Percentiles rank a stretch among this genome's conserved stretches.
Evolutionary conservation across 2,113 vertebrate genomes (phyloP).

Genomic region (Trogon melanurus): DNA sequence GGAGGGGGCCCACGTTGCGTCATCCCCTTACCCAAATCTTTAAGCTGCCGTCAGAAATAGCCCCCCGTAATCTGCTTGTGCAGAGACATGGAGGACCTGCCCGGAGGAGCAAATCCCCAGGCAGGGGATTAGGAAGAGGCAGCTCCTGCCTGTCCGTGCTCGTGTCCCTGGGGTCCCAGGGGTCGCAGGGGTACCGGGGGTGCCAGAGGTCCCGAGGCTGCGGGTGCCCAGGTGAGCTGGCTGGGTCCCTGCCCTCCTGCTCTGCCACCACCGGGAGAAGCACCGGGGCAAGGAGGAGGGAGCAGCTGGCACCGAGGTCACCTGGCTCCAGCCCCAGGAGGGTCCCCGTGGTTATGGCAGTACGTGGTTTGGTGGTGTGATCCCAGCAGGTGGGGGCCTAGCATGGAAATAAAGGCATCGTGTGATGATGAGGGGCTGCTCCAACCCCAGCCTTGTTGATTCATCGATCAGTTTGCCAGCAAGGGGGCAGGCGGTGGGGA

Average conservation of each 20-base stretch:
- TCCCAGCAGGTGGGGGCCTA: not conserved
- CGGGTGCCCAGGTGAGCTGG: not conserved
- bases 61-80: conserved; percentile 53
- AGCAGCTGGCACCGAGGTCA: not conserved
- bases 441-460: fast-evolving
- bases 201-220: too few relatives aligned
- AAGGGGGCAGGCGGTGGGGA: not conserved
- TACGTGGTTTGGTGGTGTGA: too few relatives aligned
- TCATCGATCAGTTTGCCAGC: not conserved
- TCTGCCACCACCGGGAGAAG: not conserved
- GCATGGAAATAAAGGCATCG: too few relatives aligned
- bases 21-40: conserved; percentile 1
- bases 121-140: conserved; percentile 34
- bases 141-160: not conserved
- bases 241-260: not conserved
- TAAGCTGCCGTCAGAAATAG: conserved; percentile 62
- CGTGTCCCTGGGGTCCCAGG: not conserved
- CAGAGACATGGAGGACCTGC: not conserved
- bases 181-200: too few relatives aligned
- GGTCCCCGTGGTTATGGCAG: fast-evolving
- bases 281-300: not conserved
- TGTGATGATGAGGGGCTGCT: not conserved
- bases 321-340: not conserved
- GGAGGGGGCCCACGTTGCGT: not conserved
- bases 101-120: conserved; percentile 6